phyloP scores from a whole-genome alignment of 2,113 vertebrate genomes.

The Eonycteris spelaea region DNA sequence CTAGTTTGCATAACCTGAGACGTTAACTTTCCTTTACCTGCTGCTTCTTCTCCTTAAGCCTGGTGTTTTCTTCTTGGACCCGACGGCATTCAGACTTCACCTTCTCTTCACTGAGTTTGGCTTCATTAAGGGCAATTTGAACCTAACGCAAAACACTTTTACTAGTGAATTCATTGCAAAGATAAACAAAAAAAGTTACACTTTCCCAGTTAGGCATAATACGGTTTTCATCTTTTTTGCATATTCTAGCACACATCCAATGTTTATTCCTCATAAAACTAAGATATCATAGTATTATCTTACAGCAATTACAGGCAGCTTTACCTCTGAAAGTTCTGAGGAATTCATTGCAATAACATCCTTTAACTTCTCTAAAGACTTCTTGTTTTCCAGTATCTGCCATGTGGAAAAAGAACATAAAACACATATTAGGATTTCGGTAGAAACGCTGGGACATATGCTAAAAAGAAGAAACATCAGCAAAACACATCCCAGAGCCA shows the following conservation, averaged over 20 bases:
- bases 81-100: conserved; percentile 87
- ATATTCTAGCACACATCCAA: not conserved
- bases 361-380: conserved; percentile 89
- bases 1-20: not conserved
- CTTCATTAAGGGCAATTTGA: conserved; percentile 90
- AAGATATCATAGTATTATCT: not conserved
- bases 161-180: not conserved
- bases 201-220: not conserved
- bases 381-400: conserved; percentile 89
- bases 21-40: conserved; percentile 79
- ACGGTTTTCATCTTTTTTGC: not conserved
- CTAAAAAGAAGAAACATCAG: not conserved
- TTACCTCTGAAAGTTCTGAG: conserved; percentile 92
- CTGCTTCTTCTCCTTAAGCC: conserved; percentile 90
- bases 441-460: not conserved
- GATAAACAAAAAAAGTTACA: not conserved
- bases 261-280: not conserved
- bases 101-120: conserved; percentile 93
- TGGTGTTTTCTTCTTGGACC: conserved; percentile 88
- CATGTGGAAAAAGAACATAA: conserved; percentile 34
- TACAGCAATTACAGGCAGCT: not conserved
- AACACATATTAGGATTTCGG: not conserved
- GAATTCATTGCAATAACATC: conserved; percentile 86
- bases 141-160: conserved; percentile 80
- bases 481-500: not conserved